A percentile compares a stretch with the other conserved stretches of the same genome.
Evolutionary conservation across 2,797 vertebrate genomes (phyloP).

Genomic region (Loriculus beryllinus): DNA sequence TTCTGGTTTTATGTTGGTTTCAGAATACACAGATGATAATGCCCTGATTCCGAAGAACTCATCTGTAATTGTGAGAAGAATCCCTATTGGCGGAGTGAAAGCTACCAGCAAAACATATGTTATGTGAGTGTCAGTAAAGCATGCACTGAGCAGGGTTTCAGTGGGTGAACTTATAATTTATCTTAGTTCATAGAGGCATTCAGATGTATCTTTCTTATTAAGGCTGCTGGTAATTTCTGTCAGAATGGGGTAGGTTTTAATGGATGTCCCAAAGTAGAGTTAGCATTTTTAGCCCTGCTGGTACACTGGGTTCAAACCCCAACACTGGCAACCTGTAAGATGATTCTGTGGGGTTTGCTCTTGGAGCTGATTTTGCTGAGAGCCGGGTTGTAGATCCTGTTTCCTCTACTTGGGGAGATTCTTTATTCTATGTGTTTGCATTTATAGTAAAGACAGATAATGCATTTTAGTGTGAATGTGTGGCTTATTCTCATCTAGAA

Average conservation of each 20-base stretch:
- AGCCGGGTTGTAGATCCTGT: not conserved
- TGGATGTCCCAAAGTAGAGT: not conserved
- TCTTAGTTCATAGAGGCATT: not conserved
- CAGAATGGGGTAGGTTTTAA: not conserved
- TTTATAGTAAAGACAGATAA: not conserved
- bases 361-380: not conserved
- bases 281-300: not conserved
- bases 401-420: not conserved
- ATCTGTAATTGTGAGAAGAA: constrained; percentile 76
- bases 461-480: rapidly evolving
- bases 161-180: not conserved
- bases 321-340: not conserved
- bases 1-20: not conserved
- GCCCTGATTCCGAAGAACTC: constrained; percentile 49
- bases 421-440: not conserved
- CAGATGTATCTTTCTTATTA: not conserved
- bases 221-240: not conserved
- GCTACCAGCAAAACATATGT: constrained; percentile 87
- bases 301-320: not conserved
- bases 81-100: constrained; percentile 87
- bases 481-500: not conserved
- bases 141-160: not conserved
- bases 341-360: not conserved
- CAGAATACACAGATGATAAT: constrained; percentile 24
- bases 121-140: constrained; percentile 79